phyloP scores from a whole-genome alignment of 2,113 vertebrate genomes.

The Zingel zingel region DNA sequence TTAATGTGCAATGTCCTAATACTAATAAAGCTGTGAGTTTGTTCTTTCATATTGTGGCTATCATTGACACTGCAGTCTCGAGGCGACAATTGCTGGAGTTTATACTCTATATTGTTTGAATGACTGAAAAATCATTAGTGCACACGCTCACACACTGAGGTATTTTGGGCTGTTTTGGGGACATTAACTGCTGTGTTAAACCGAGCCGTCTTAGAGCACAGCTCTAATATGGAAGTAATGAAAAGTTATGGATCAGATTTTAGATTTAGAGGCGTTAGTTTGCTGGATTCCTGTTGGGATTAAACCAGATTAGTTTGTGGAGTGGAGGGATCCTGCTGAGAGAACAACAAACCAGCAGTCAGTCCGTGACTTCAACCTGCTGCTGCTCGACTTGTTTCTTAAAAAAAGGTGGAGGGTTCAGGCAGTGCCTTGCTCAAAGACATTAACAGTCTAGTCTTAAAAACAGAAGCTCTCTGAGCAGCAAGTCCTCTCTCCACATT shows the following conservation, averaged over 20 bases:
- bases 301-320: conserved; percentile 59
- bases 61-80: neutral
- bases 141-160: conserved; percentile 1
- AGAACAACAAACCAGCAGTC: conserved; percentile 5
- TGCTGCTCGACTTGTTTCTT: neutral
- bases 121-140: neutral
- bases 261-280: conserved; percentile 28
- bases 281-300: conserved; percentile 67
- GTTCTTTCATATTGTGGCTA: neutral
- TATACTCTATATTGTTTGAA: neutral
- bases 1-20: too few relatives aligned
- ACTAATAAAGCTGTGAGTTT: neutral
- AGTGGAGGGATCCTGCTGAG: conserved; percentile 15
- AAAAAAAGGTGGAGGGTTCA: neutral
- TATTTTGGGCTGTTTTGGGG: conserved; percentile 39
- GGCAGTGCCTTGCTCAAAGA: neutral
- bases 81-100: neutral
- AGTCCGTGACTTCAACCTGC: neutral
- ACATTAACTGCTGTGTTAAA: conserved; percentile 49
- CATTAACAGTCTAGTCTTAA: neutral
- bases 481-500: too few relatives aligned
- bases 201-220: conserved; percentile 20
- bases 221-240: conserved; percentile 69
- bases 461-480: neutral
- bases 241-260: conserved; percentile 57